phyloP scores from a whole-genome alignment of 2,113 vertebrate genomes.

The Calypte anna region DNA sequence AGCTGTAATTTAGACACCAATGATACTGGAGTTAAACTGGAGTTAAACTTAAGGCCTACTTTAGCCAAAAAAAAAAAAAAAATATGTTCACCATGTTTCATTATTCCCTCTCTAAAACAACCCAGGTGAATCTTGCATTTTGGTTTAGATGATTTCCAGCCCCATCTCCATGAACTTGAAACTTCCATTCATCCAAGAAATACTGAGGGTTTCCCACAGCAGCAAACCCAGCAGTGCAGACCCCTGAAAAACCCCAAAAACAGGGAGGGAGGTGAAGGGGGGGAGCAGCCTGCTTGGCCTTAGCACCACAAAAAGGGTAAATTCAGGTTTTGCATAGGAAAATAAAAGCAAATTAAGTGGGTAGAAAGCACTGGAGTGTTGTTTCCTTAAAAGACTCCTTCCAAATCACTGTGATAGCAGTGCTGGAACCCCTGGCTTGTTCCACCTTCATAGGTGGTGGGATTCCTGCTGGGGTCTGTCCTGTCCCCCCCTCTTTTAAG shows the following conservation, averaged over 20 bases:
- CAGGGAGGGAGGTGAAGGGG: neutral
- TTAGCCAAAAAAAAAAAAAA: neutral
- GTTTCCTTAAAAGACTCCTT: neutral
- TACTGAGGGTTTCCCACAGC: accelerated
- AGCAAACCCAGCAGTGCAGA: neutral
- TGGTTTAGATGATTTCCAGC: neutral
- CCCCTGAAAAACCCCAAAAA: neutral
- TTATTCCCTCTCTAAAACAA: neutral
- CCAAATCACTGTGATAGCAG: neutral
- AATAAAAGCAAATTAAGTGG: neutral
- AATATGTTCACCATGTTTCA: neutral
- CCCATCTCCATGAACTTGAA: accelerated
- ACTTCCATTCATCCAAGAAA: neutral
- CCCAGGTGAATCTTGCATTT: neutral
- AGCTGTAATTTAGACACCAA: neutral
- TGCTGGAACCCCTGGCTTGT: accelerated
- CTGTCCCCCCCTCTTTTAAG: neutral
- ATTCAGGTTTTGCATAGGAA: neutral
- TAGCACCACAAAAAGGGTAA: neutral
- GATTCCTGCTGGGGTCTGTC: neutral
- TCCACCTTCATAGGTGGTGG: neutral
- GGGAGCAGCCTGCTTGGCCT: neutral
- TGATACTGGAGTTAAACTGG: too few species aligned
- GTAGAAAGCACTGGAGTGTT: neutral
- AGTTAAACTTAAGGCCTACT: neutral